Evolutionary conservation across 1,140 invertebrate species (phyloP).

Genomic region (Cyrtorhinus lividipennis): DNA sequence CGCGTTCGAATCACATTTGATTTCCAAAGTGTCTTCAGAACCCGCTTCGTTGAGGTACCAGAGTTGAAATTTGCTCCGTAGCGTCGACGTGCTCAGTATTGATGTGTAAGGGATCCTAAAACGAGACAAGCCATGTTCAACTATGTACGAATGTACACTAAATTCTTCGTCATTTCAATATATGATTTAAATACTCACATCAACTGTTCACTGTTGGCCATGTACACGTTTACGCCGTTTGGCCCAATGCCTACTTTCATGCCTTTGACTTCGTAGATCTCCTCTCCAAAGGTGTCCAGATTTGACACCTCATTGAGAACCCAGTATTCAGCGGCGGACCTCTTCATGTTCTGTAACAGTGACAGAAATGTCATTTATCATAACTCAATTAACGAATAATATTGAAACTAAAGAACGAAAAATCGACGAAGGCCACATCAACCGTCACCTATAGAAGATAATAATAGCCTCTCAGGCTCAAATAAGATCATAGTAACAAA

Average conservation of each 20-base stretch:
- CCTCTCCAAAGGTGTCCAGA: slow-evolving; percentile 65
- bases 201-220: slow-evolving; percentile 15
- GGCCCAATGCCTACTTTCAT: slow-evolving; percentile 57
- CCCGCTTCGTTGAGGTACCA: slow-evolving; percentile 55
- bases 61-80: slow-evolving; percentile 56
- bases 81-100: slow-evolving; percentile 63
- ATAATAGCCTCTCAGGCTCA: too few relatives aligned
- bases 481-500: too few relatives aligned
- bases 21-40: slow-evolving; percentile 50
- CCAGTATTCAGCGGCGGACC: slow-evolving; percentile 56
- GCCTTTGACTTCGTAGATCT: slow-evolving; percentile 44
- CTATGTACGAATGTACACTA: too few relatives aligned
- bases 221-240: slow-evolving; percentile 59
- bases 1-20: slow-evolving; percentile 62
- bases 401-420: too few relatives aligned
- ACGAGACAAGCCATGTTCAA: slow-evolving; percentile 26
- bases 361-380: slow-evolving; percentile 11
- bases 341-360: slow-evolving; percentile 36
- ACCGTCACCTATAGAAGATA: too few relatives aligned
- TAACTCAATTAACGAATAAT: too few relatives aligned
- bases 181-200: not conserved
- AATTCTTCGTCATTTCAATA: too few relatives aligned
- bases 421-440: too few relatives aligned
- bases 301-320: slow-evolving; percentile 62
- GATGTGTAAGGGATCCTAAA: slow-evolving; percentile 67